Conservation (phyloP, 2,113 vertebrate genomes). For the Hirundichthys speculiger region DNA sequence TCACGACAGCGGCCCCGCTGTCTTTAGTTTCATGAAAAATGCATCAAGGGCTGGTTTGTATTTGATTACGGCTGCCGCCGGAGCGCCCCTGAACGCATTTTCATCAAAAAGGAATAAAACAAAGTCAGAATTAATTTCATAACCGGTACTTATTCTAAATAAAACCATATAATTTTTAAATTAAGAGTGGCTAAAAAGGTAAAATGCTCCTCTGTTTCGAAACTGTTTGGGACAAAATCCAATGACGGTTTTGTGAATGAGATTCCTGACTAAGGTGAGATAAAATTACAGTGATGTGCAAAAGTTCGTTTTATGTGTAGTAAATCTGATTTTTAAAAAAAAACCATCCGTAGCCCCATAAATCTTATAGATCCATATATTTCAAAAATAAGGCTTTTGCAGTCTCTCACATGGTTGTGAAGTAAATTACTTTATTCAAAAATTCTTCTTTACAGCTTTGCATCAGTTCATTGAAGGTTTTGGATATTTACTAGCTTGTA, state of each 20-base stretch:
- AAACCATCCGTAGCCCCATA: too few species aligned
- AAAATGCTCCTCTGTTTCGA: background rate
- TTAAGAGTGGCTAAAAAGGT: background rate
- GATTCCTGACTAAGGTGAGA: background rate
- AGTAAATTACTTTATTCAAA: too few species aligned
- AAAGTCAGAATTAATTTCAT: slow-evolving; percentile 7
- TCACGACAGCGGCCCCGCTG: slow-evolving; percentile 7
- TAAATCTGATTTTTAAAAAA: too few species aligned
- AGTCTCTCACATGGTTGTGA: too few species aligned
- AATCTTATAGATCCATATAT: too few species aligned
- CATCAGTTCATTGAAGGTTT: too few species aligned
- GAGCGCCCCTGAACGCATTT: slow-evolving; percentile 5
- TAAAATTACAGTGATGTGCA: background rate
- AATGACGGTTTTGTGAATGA: background rate
- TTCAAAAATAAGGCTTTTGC: too few species aligned
- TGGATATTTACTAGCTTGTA: too few species aligned
- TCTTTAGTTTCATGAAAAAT: slow-evolving; percentile 41
- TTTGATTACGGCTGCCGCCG: slow-evolving; percentile 29
- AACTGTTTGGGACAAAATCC: background rate
- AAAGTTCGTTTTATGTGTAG: too few species aligned
- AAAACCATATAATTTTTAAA: background rate
- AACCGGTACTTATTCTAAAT: background rate
- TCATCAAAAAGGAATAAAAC: slow-evolving; percentile 14
- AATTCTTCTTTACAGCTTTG: too few species aligned
- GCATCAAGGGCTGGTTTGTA: slow-evolving; percentile 17